A percentile compares a stretch with the other conserved stretches of the same genome.
phyloP scores from a whole-genome alignment of 2,797 vertebrate species.

The Halcyon smyrnensis region DNA sequence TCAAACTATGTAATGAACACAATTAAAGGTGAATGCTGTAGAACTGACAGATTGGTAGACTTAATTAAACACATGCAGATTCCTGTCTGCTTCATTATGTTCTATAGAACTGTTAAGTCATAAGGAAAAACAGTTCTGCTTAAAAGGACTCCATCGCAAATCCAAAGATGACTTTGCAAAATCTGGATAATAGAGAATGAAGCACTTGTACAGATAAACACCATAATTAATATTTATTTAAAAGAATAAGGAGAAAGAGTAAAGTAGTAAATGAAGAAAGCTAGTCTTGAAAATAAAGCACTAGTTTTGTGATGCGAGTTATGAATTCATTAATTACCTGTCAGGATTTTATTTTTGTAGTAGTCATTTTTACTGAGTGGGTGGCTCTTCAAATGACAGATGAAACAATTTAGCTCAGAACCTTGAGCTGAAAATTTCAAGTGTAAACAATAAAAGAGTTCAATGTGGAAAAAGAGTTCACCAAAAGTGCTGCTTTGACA shows the following conservation, averaged over 20 bases:
- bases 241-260: neutral
- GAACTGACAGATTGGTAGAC: neutral
- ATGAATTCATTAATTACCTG: neutral
- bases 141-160: neutral
- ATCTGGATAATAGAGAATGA: neutral
- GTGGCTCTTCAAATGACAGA: neutral
- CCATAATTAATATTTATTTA: neutral
- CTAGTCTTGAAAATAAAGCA: neutral
- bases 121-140: neutral
- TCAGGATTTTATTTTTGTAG: conserved; percentile 8
- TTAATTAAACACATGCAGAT: neutral
- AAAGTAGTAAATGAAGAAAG: neutral
- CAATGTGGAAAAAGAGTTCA: neutral
- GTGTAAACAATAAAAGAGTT: neutral
- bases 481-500: neutral
- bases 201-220: neutral
- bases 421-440: neutral
- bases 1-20: neutral
- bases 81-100: neutral
- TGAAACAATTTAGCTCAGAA: conserved; percentile 2
- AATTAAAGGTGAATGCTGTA: conserved; percentile 10
- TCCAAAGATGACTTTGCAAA: neutral
- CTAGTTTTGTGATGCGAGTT: neutral
- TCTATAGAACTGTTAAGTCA: neutral
- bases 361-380: neutral